Conservation (phyloP, 2,888 invertebrate species). For the Tipula lateralis region DNA sequence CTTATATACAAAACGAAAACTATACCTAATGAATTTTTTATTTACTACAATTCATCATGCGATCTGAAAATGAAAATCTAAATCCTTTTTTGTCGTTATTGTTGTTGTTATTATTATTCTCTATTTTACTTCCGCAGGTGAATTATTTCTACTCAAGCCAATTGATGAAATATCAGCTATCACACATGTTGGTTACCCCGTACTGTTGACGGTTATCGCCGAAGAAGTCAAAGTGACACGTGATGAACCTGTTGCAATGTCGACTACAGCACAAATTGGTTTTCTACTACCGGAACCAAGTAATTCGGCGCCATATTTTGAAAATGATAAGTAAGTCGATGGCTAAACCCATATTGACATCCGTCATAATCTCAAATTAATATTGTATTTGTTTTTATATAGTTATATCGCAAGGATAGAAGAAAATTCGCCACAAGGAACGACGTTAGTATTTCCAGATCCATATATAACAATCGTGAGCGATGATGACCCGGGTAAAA, state of each 20-base stretch:
- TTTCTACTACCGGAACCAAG: conserved; percentile 73
- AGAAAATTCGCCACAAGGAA: conserved; percentile 79
- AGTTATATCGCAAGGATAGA: conserved; percentile 72
- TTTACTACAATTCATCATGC: conserved; percentile 3
- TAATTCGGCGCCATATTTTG: conserved; percentile 73
- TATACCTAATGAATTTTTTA: conserved; percentile 3
- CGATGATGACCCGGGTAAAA: conserved; percentile 75
- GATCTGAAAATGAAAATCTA: conserved; percentile 27
- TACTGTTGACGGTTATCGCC: conserved; percentile 76
- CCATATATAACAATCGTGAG: conserved; percentile 67
- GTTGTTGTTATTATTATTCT: too few species aligned
- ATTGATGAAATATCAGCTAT: conserved; percentile 74
- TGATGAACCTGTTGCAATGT: conserved; percentile 72
- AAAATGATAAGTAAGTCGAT: conserved; percentile 65
- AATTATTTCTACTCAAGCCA: conserved; percentile 64
- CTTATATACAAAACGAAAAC: background rate
- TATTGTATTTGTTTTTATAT: conserved; percentile 30
- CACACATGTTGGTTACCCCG: conserved; percentile 76
- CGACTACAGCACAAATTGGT: conserved; percentile 76
- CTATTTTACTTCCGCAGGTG: conserved; percentile 52
- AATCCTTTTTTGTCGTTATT: background rate
- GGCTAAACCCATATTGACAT: background rate
- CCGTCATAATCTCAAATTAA: background rate
- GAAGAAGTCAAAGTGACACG: conserved; percentile 74
- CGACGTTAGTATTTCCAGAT: conserved; percentile 64